Conservation (phyloP, 2,113 vertebrate genomes). For the Phyllostomus discolor region DNA sequence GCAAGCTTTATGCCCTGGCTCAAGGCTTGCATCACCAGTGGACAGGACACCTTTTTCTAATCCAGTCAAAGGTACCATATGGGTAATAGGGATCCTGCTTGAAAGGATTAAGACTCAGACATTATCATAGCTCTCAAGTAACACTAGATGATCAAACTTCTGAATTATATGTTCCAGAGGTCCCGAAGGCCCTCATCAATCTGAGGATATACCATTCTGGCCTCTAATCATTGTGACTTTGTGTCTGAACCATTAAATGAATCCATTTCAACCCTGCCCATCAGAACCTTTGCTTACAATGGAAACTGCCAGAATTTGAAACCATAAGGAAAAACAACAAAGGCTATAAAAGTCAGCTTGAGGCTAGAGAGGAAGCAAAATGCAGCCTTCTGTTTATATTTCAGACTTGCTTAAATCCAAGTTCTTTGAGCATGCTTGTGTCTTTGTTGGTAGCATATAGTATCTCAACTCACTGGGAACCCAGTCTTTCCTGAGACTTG, state of each 20-base stretch:
- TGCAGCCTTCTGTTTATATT: neutral
- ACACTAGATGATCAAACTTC: neutral
- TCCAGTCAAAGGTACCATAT: neutral
- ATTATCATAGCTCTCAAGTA: neutral
- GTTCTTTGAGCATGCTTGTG: neutral
- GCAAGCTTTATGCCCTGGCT: neutral
- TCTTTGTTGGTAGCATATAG: neutral
- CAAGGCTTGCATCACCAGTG: neutral
- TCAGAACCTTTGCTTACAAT: neutral
- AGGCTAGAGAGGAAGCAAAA: neutral
- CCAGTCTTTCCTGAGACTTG: neutral
- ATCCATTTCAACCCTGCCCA: neutral
- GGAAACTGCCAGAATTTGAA: neutral
- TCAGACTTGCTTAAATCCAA: neutral
- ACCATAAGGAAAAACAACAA: neutral
- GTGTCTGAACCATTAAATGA: neutral
- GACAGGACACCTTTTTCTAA: neutral
- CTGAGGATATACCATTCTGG: neutral
- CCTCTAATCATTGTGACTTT: constrained; percentile 5
- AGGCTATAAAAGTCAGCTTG: neutral
- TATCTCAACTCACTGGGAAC: neutral
- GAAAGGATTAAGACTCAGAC: neutral
- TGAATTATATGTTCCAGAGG: constrained; percentile 14
- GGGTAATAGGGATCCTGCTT: neutral
- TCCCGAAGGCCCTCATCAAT: neutral